phyloP scores from a whole-genome alignment of 2,797 vertebrate species.

The Lithobates sylvaticus region DNA sequence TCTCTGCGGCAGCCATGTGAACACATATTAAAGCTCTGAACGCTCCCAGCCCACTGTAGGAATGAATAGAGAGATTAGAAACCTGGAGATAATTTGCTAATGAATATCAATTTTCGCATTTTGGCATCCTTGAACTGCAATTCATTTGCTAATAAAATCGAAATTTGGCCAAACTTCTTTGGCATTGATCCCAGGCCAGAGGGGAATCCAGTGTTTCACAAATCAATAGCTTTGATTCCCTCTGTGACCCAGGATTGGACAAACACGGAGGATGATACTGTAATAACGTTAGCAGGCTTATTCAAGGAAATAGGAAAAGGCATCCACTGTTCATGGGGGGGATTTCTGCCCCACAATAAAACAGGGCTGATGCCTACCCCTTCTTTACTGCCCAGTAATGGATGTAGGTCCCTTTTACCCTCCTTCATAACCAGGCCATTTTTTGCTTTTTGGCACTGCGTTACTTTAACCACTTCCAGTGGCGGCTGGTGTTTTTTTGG shows the following conservation, averaged over 20 bases:
- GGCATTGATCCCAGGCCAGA: conserved; percentile 30
- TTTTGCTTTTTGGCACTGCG: too few species aligned
- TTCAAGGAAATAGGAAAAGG: too few species aligned
- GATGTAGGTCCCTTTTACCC: too few species aligned
- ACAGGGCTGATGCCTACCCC: too few species aligned
- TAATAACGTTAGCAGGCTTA: neutral
- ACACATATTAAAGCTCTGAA: conserved; percentile 25
- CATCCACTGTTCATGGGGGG: too few species aligned
- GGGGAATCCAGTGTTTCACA: conserved; percentile 38
- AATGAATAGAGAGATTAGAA: conserved; percentile 49
- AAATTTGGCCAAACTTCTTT: conserved; percentile 33
- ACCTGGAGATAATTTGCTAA: conserved; percentile 57
- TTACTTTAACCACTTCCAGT: too few species aligned
- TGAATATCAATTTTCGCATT: conserved; percentile 51
- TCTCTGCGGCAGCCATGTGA: conserved; percentile 54
- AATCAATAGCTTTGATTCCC: conserved; percentile 42
- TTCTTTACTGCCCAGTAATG: too few species aligned
- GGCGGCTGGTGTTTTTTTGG: too few species aligned
- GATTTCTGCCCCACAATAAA: too few species aligned
- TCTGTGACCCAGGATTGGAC: conserved; percentile 18
- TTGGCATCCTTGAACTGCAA: conserved; percentile 34
- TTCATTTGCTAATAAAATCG: conserved; percentile 54
- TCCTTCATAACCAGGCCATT: too few species aligned
- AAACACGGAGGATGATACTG: neutral
- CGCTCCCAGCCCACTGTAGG: conserved; percentile 30